phyloP scores from a whole-genome alignment of 1,140 invertebrate species.

The Aphidius ervi region DNA sequence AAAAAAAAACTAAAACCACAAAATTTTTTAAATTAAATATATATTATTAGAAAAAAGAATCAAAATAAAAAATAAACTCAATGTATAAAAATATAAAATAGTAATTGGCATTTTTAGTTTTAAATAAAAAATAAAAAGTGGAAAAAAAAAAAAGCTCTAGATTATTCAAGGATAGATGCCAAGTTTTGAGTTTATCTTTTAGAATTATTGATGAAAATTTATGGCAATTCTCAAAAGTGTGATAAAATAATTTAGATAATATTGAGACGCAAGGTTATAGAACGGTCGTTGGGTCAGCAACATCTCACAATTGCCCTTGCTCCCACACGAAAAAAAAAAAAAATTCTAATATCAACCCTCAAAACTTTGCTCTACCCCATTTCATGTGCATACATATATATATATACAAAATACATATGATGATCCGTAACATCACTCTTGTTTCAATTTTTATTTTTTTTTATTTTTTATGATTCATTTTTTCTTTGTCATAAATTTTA shows the following conservation, averaged over 20 bases:
- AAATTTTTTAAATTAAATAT: too few relatives aligned
- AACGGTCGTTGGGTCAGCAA: conserved; percentile 51
- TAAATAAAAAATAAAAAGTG: too few relatives aligned
- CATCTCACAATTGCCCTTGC: conserved; percentile 42
- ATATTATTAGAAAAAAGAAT: too few relatives aligned
- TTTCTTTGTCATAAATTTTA: conserved; percentile 3
- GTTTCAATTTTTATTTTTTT: conserved; percentile 29
- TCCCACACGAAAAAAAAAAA: conserved; percentile 14
- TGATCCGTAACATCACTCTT: conserved; percentile 10
- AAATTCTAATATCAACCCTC: conserved; percentile 20
- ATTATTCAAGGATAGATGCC: too few relatives aligned
- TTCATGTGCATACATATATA: neutral
- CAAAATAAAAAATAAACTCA: too few relatives aligned
- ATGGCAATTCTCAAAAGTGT: too few relatives aligned
- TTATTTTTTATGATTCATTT: conserved; percentile 18
- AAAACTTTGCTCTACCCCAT: conserved; percentile 18
- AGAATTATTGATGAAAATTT: too few relatives aligned
- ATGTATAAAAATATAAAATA: too few relatives aligned
- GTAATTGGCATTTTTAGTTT: too few relatives aligned
- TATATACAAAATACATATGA: conserved; percentile 1
- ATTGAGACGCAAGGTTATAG: conserved; percentile 43
- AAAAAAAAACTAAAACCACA: too few relatives aligned
- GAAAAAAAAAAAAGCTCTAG: too few relatives aligned
- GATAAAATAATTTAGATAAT: conserved; percentile 27
- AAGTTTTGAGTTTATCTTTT: too few relatives aligned